These are phyloP conservation scores for Peromyscus nudipes DNA, from an alignment of 2,797 vertebrate species.

Conservation along the genomic window DNA sequence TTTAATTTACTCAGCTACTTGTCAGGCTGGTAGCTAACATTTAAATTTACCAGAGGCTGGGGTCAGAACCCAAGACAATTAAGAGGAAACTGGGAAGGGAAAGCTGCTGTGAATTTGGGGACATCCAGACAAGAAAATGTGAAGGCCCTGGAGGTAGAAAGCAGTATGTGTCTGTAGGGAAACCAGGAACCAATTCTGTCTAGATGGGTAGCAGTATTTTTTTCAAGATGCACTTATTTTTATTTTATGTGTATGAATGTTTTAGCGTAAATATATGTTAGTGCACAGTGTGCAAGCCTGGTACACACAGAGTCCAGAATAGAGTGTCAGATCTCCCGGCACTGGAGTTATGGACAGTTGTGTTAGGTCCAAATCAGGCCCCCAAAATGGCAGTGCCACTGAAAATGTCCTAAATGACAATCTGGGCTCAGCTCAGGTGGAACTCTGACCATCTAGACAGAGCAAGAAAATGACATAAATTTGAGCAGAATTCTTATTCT, in stretches of 20 bases:
- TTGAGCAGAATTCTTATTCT: not conserved
- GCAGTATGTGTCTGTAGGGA: not conserved
- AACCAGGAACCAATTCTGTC: not conserved
- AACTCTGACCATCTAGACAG: not conserved
- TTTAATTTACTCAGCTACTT: conserved; percentile 45
- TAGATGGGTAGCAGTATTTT: not conserved
- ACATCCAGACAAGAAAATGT: not conserved
- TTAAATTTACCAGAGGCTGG: conserved; percentile 25
- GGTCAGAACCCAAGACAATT: not conserved
- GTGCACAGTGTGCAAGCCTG: not conserved
- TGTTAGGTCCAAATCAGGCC: not conserved
- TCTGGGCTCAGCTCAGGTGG: not conserved
- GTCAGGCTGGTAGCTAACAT: conserved; percentile 1
- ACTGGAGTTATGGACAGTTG: not conserved
- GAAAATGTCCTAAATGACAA: not conserved
- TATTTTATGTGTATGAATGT: not conserved
- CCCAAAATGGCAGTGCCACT: not conserved
- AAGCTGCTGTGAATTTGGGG: not conserved
- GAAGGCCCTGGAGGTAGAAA: not conserved
- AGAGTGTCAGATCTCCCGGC: not conserved
- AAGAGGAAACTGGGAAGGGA: not conserved
- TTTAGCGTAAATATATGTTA: not conserved
- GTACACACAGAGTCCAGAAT: not conserved
- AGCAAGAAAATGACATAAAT: conserved; percentile 52
- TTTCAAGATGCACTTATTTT: not conserved